Conservation (phyloP, 92 coral and sea anemone species). For the Phenganax subtilis region DNA sequence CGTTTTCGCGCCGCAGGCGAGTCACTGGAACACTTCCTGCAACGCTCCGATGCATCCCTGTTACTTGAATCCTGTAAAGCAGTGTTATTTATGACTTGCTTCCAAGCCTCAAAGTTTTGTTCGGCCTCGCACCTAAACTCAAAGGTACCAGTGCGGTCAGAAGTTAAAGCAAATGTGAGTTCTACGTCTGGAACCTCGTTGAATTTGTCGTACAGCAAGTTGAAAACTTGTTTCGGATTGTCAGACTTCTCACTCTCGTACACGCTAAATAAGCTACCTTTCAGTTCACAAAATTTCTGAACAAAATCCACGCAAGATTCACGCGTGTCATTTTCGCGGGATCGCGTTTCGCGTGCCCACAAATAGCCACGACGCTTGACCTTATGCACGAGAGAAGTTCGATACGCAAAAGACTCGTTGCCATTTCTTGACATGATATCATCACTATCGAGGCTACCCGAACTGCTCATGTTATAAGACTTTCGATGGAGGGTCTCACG, state of each 20-base stretch:
- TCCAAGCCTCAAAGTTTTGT: conserved; percentile 28
- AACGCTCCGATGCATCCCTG: background rate
- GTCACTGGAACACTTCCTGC: conserved; percentile 8
- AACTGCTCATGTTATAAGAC: conserved; percentile 31
- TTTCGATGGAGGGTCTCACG: conserved; percentile 20
- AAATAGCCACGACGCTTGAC: conserved; percentile 30
- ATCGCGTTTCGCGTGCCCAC: conserved; percentile 2
- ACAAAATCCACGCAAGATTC: background rate
- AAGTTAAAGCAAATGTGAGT: conserved; percentile 15
- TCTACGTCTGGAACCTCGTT: background rate
- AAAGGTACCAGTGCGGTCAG: background rate
- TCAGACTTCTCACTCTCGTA: conserved; percentile 35
- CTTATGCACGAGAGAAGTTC: conserved; percentile 48
- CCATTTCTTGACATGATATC: conserved; percentile 7
- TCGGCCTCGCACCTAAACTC: conserved; percentile 32
- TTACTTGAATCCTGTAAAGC: conserved; percentile 28
- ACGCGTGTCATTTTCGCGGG: background rate
- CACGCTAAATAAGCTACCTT: conserved; percentile 35
- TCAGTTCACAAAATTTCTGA: conserved; percentile 23
- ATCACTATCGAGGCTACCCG: conserved; percentile 14
- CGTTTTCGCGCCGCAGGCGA: conserved; percentile 7
- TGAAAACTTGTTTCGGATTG: conserved; percentile 23
- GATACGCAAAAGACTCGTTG: conserved; percentile 24
- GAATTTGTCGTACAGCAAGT: conserved; percentile 39
- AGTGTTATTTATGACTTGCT: conserved; percentile 5